These are phyloP conservation scores for Ibidorhyncha struthersii DNA, from an alignment of 2,113 vertebrate genomes.

Conservation along the genomic window DNA sequence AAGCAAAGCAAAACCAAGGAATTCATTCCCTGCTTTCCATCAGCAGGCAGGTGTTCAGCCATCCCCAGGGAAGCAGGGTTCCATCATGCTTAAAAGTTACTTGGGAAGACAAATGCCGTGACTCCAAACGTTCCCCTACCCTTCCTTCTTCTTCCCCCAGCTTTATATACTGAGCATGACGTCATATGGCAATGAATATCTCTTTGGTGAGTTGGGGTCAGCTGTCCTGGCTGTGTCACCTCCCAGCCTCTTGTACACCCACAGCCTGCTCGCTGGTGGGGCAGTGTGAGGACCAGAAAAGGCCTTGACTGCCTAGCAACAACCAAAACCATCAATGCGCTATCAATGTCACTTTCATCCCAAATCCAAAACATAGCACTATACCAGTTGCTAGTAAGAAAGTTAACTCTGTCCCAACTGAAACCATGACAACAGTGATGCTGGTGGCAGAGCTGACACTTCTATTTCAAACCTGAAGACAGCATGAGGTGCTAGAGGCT, in stretches of 20 bases:
- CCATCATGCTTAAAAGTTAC: background rate
- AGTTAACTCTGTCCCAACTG: background rate
- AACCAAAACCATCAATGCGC: background rate
- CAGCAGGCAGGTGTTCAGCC: background rate
- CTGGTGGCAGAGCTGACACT: background rate
- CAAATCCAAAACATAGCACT: background rate
- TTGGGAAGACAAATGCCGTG: background rate
- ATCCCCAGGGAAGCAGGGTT: background rate
- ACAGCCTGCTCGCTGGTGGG: background rate
- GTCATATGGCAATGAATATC: background rate
- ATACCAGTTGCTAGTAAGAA: background rate
- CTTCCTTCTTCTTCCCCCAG: background rate
- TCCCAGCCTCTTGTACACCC: background rate
- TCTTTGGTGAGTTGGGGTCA: background rate
- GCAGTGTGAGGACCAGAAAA: background rate
- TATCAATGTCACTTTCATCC: background rate
- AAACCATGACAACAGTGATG: background rate
- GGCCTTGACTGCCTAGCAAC: background rate
- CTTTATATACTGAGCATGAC: background rate
- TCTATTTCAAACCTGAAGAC: background rate
- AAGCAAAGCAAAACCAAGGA: background rate
- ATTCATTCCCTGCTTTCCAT: background rate
- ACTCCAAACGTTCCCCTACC: background rate
- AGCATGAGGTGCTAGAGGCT: fast-evolving
- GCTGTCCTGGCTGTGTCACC: background rate